phyloP scores from a whole-genome alignment of 2,888 invertebrate genomes.

The Acanthoscelides obtectus region DNA sequence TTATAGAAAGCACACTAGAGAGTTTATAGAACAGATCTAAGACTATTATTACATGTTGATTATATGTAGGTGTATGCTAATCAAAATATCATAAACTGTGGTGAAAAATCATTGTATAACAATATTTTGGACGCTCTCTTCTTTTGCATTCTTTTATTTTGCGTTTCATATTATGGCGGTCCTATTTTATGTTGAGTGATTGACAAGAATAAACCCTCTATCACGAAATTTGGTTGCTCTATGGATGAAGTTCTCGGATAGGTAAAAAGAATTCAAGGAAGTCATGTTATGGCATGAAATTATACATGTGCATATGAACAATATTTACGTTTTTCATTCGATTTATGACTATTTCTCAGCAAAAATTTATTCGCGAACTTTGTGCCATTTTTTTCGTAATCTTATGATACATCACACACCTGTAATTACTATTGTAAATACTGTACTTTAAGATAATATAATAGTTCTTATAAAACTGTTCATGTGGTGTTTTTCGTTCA shows the following conservation, averaged over 20 bases:
- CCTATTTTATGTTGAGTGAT: too few relatives aligned
- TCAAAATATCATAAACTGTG: constrained; percentile 17
- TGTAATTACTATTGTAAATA: constrained; percentile 36
- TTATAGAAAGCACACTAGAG: constrained; percentile 29
- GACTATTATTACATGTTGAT: constrained; percentile 37
- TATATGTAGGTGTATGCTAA: constrained; percentile 36
- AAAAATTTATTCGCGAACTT: not conserved
- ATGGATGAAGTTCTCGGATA: too few relatives aligned
- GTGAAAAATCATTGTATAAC: constrained; percentile 1
- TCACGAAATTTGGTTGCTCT: too few relatives aligned
- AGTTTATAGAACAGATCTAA: constrained; percentile 29
- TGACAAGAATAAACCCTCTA: too few relatives aligned
- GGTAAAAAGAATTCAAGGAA: too few relatives aligned
- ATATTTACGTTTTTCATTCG: too few relatives aligned
- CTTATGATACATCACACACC: constrained; percentile 9
- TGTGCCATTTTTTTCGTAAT: not conserved
- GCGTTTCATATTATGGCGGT: too few relatives aligned
- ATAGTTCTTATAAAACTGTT: constrained; percentile 23
- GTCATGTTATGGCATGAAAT: too few relatives aligned
- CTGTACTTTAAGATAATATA: constrained; percentile 27
- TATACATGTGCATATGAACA: too few relatives aligned
- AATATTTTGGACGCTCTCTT: not conserved
- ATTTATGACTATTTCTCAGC: too few relatives aligned
- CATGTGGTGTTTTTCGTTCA: constrained; percentile 6
- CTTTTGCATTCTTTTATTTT: constrained; percentile 5